A percentile compares a stretch with the other conserved stretches of the same genome.
These are phyloP conservation scores for Rhaphigaster nebulosa DNA, from an alignment of 2,888 invertebrate genomes.

Conservation along the genomic window DNA sequence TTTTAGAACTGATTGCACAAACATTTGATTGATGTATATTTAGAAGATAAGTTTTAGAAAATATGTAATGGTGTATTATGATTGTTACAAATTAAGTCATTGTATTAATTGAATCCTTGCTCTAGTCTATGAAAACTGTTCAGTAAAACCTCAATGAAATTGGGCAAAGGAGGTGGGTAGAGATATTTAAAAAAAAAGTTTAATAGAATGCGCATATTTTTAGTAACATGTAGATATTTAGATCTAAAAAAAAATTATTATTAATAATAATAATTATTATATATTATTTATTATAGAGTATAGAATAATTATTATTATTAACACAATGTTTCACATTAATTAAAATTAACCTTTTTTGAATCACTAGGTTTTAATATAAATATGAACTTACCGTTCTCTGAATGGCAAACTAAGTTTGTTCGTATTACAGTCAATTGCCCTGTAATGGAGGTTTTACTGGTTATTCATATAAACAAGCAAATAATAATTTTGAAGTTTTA, in stretches of 20 bases:
- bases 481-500: background rate
- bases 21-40: background rate
- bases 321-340: too few relatives aligned
- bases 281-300: too few relatives aligned
- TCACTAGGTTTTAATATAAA: too few relatives aligned
- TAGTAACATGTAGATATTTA: background rate
- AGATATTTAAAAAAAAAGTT: background rate
- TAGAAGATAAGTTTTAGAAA: background rate
- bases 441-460: background rate
- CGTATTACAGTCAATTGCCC: background rate
- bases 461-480: background rate
- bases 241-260: too few relatives aligned
- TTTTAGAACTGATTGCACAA: background rate
- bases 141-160: background rate
- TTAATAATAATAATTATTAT: too few relatives aligned
- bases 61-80: background rate
- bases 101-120: background rate
- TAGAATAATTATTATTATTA: too few relatives aligned
- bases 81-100: background rate
- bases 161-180: background rate
- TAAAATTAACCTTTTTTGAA: too few relatives aligned
- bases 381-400: background rate
- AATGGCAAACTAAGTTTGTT: background rate
- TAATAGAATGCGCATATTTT: background rate
- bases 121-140: background rate